Evolutionary conservation across 2,113 vertebrate genomes (phyloP), one percentile per base, ranked within the genome.

Genomic region (Pongo pygmaeus): DNA sequence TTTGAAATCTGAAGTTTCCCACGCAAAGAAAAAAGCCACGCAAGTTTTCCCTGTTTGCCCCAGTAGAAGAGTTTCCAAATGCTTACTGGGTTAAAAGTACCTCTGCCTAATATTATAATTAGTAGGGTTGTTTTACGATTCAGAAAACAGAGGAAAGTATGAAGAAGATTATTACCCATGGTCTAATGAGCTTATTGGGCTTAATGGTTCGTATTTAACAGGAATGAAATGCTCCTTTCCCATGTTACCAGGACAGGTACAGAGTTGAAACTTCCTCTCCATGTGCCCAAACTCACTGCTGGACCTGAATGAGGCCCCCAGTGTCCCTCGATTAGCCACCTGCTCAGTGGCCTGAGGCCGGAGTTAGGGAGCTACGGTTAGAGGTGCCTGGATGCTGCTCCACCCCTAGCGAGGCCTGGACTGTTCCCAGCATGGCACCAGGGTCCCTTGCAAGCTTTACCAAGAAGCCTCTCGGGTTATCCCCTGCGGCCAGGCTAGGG

Each of bases 251-350:
- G 9, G 55, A 27, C 14, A 8, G 48, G 40, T 11, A 50, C 40
- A 3, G 74, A 5, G 43, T 13, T 18, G 1, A 43, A 25, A 13
- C 48, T 4, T 30, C 22, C 30, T 6, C 25, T 2, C 7, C 3
- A 0, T 6, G 35, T 35, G 10, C 35, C 59, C 52, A 5, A 2
- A 32, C 40, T 40, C 7, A 18, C 7, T 6, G 17, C 40, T 6
- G 72, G 72, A 8, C 32, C 38, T 3, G 30, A 18, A n/a, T 8
- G 40, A 16, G 40, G 48, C 69, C 23, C 12, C n/a, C 2, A 12
- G 35, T 4, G 52, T 18, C 22, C 16, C 50, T 85, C 5, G 0
- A 13, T 23, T 35, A 30, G 22, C 4, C 23, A 14, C 5, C 55
- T 10, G 38, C 30, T 55, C 25, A 1, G 38, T 2, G 48, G 40